Conservation (phyloP, 2,797 vertebrate genomes). For the Lutjanus argentimaculatus region DNA sequence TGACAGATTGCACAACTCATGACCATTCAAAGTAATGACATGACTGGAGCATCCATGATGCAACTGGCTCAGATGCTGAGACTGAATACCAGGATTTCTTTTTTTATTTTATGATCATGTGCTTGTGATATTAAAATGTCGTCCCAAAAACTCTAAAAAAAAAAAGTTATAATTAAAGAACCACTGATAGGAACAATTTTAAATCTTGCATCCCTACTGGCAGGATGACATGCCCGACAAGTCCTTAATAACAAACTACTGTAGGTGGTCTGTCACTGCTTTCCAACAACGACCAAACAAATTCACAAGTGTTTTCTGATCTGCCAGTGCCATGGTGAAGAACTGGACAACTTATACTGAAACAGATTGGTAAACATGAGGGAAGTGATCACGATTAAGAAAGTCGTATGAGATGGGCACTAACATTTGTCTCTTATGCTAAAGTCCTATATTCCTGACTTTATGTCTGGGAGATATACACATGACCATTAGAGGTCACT, state of each 20-base stretch:
- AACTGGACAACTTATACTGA: not conserved
- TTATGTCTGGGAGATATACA: not conserved
- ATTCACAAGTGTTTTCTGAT: not conserved
- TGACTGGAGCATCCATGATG: not conserved
- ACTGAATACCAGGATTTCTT: not conserved
- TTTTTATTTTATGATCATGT: not conserved
- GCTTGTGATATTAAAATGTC: not conserved
- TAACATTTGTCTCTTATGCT: not conserved
- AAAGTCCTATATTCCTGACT: no score
- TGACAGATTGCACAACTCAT: slow-evolving; percentile 16
- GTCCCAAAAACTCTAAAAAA: not conserved
- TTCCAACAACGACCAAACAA: not conserved
- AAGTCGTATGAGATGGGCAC: not conserved
- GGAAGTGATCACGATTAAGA: not conserved
- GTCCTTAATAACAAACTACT: not conserved
- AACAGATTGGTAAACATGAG: no score
- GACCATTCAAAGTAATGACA: slow-evolving; percentile 2
- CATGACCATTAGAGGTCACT: not conserved
- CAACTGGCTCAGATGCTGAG: not conserved
- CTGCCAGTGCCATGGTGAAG: not conserved
- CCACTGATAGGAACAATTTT: no score
- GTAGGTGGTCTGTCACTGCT: not conserved
- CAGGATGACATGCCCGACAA: not conserved
- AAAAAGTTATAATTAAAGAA: no score
- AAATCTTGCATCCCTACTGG: not conserved